phyloP scores from a whole-genome alignment of 2,113 vertebrate genomes.

The Galbula dea region DNA sequence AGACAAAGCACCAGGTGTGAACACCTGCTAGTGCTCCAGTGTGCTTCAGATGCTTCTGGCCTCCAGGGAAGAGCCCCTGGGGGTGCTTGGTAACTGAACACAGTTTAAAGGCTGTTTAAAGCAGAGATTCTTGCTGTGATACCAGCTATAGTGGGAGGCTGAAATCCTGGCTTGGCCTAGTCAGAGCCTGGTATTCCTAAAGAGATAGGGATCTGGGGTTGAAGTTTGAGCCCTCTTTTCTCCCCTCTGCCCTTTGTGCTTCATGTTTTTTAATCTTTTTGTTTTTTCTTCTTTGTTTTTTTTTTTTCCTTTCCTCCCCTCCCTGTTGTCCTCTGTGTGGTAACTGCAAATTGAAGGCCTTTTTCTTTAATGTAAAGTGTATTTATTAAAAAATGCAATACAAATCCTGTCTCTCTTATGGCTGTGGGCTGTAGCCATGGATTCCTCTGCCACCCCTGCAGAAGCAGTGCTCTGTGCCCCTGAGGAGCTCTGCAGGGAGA shows the following conservation, averaged over 20 bases:
- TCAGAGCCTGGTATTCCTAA: conserved; percentile 51
- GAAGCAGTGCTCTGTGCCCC: background rate
- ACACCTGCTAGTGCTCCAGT: conserved; percentile 20
- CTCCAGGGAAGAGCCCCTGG: background rate
- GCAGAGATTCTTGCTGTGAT: background rate
- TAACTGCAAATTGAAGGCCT: conserved; percentile 79
- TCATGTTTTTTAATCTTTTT: conserved; percentile 58
- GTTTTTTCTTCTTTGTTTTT: background rate
- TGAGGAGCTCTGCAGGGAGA: background rate
- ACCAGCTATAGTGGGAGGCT: background rate
- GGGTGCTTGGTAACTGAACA: background rate
- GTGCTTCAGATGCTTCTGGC: conserved; percentile 20
- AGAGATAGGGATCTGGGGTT: conserved; percentile 49
- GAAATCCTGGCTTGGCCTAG: background rate
- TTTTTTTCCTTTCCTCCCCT: background rate
- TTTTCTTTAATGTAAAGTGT: conserved; percentile 87
- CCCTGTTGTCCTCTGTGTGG: conserved; percentile 67
- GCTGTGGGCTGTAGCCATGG: conserved; percentile 4
- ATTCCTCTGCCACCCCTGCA: background rate
- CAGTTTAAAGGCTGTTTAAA: background rate
- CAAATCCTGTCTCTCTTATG: conserved; percentile 62
- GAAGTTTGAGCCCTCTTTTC: conserved; percentile 63
- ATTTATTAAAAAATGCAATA: conserved; percentile 85
- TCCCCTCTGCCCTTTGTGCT: conserved; percentile 68
- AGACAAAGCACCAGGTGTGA: conserved; percentile 48